Percentiles rank a stretch among this genome's conserved stretches.
These are phyloP conservation scores for Callimorpha dominula DNA, from an alignment of 2,888 invertebrate genomes.

Conservation along the genomic window DNA sequence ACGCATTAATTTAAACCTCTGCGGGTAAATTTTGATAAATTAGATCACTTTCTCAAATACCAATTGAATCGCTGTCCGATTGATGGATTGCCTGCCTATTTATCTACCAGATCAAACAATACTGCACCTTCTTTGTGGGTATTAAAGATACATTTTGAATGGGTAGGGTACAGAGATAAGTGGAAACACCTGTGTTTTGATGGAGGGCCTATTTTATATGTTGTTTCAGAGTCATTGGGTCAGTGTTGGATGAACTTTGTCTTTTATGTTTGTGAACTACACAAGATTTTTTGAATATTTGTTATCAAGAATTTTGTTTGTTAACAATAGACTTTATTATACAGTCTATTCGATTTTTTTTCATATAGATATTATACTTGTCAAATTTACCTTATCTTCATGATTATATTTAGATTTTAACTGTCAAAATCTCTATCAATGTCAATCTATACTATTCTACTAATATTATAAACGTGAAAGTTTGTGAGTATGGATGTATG, in stretches of 20 bases:
- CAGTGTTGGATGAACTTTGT: constrained; percentile 29
- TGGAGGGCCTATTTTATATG: constrained; percentile 46
- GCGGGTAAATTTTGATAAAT: constrained; percentile 67
- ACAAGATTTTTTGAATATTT: not conserved
- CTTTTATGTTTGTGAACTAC: constrained; percentile 34
- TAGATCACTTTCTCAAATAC: constrained; percentile 61
- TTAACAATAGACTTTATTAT: not conserved
- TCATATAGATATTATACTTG: too few relatives aligned
- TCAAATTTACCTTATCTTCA: too few relatives aligned
- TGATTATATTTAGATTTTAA: too few relatives aligned
- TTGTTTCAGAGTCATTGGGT: constrained; percentile 35
- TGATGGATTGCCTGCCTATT: constrained; percentile 59
- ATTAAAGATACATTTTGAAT: constrained; percentile 17
- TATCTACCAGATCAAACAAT: constrained; percentile 32
- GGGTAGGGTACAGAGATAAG: constrained; percentile 5
- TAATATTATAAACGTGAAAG: too few relatives aligned
- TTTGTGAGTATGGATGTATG: too few relatives aligned
- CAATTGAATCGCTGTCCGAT: constrained; percentile 57
- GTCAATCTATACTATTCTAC: too few relatives aligned
- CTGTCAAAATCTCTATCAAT: too few relatives aligned
- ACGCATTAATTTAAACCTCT: constrained; percentile 51
- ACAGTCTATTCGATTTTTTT: too few relatives aligned
- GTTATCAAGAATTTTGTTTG: not conserved
- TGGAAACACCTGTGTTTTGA: constrained; percentile 53
- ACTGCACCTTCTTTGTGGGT: constrained; percentile 33